phyloP scores from a whole-genome alignment of 2,797 vertebrate genomes.

The Eulemur coronatus region DNA sequence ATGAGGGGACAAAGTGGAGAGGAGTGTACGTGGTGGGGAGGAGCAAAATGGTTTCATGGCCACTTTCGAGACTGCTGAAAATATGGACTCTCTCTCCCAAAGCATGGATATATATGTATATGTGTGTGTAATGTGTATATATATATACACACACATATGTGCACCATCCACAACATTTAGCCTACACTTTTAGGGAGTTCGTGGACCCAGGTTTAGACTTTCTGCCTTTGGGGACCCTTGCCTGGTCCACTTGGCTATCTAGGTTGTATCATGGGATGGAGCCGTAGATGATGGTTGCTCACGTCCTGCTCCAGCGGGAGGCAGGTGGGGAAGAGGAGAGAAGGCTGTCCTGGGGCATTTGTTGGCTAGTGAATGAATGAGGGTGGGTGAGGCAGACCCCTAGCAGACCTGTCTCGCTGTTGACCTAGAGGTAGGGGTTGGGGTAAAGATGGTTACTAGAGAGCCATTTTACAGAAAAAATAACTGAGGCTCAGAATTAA shows the following conservation, averaged over 20 bases:
- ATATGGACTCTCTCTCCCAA: neutral
- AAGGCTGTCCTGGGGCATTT: neutral
- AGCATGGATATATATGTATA: neutral
- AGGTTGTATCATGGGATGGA: neutral
- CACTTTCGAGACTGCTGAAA: conserved; percentile 12
- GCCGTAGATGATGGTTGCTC: neutral
- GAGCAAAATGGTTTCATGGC: neutral
- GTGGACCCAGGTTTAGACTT: neutral
- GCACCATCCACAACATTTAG: neutral
- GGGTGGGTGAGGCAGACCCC: neutral
- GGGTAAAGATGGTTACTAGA: neutral
- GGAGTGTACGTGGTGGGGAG: neutral
- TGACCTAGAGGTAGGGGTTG: neutral
- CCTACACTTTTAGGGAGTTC: neutral
- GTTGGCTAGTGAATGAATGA: neutral
- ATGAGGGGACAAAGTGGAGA: neutral
- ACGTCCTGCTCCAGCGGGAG: neutral
- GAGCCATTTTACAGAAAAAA: neutral
- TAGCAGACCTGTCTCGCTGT: neutral
- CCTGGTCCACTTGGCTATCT: neutral
- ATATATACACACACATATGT: too few relatives aligned
- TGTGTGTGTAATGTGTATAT: fast-evolving
- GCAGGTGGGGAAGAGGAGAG: neutral
- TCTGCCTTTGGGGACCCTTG: neutral
- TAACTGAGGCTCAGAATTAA: neutral